Percentiles rank a stretch among this genome's conserved stretches.
Evolutionary conservation across 2,888 invertebrate species (phyloP).

Genomic region (Creontiades dilutus): DNA sequence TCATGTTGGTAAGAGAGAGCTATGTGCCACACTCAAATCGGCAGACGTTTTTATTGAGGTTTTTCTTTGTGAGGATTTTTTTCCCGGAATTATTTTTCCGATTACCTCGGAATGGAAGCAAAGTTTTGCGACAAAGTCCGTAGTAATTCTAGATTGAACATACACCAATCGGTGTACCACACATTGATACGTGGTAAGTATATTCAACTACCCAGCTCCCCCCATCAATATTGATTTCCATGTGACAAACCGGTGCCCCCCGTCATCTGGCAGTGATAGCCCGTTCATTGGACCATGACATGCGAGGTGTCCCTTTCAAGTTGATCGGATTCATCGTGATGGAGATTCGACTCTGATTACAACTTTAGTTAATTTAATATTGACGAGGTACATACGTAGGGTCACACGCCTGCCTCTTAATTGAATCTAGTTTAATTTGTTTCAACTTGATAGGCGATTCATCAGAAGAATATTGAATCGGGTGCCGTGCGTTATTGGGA

Average conservation of each 20-base stretch:
- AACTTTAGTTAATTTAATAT: neutral
- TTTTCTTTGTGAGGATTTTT: no score
- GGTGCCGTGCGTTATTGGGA: neutral
- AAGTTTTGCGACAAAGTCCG: neutral
- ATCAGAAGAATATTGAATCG: neutral
- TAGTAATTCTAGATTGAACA: neutral
- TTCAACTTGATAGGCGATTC: neutral
- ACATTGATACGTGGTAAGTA: neutral
- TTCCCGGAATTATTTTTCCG: no score
- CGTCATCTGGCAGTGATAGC: neutral
- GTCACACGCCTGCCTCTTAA: neutral
- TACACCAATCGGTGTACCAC: neutral
- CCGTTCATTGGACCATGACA: conserved; percentile 1
- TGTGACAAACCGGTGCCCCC: neutral
- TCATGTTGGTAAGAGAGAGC: no score
- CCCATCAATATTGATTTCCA: neutral
- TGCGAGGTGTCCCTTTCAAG: neutral
- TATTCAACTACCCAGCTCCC: no score
- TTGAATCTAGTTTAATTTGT: conserved; percentile 13
- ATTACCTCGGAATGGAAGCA: no score
- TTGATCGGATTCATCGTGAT: neutral
- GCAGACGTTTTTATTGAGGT: no score
- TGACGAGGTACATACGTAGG: neutral
- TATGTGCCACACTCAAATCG: no score
- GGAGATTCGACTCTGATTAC: conserved; percentile 1